A percentile compares a stretch with the other conserved stretches of the same genome.
Evolutionary conservation across 2,888 invertebrate genomes (phyloP).

Genomic region (Urechis unicinctus): DNA sequence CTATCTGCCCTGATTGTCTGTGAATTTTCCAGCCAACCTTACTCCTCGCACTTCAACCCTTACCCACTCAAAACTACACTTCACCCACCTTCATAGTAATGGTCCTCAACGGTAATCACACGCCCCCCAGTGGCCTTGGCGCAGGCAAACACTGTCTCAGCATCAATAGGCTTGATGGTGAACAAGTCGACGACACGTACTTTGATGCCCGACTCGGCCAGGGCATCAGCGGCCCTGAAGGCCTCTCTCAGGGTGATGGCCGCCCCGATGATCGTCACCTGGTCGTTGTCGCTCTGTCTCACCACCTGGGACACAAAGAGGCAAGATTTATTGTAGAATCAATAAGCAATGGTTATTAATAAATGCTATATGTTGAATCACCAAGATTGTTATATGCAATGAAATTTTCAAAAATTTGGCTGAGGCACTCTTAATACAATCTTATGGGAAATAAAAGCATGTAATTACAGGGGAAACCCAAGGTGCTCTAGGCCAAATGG

Average conservation of each 20-base stretch:
- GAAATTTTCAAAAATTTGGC: too few relatives aligned
- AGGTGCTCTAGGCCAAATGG: too few relatives aligned
- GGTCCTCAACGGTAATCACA: constrained; percentile 92
- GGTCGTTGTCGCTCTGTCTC: constrained; percentile 68
- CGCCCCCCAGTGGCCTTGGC: constrained; percentile 74
- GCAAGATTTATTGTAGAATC: too few relatives aligned
- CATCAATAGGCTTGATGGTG: constrained; percentile 92
- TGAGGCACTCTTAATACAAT: too few relatives aligned
- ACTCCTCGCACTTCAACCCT: too few relatives aligned
- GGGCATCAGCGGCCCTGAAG: constrained; percentile 70
- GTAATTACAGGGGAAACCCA: too few relatives aligned
- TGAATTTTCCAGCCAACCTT: background rate
- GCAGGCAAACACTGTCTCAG: constrained; percentile 65
- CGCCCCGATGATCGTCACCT: constrained; percentile 81
- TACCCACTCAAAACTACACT: too few relatives aligned
- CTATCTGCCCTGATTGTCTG: too few relatives aligned
- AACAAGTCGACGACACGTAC: constrained; percentile 89
- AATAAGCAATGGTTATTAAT: too few relatives aligned
- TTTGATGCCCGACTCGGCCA: constrained; percentile 62
- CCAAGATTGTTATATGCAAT: too few relatives aligned
- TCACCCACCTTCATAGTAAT: constrained; percentile 79
- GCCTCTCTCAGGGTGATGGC: constrained; percentile 92
- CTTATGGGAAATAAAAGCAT: too few relatives aligned
- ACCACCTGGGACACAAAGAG: constrained; percentile 58
- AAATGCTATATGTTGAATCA: background rate